Base-by-base conservation (phyloP, 2,888 invertebrate species). In the Orthonevra nobilis region DNA sequence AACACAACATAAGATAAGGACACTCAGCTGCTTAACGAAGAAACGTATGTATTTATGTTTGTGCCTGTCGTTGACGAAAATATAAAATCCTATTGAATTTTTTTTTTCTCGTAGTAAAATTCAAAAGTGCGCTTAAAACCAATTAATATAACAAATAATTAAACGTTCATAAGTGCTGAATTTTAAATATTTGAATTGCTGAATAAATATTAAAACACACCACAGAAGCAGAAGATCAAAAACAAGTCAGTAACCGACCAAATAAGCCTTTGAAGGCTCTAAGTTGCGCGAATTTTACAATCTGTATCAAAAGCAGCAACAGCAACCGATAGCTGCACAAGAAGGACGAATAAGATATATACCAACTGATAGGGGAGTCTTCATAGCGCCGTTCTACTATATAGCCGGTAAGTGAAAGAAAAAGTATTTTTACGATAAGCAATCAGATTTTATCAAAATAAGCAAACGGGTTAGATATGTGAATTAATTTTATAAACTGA, bases 231-330 rank as follows among this genome's bases (percentile, higher is more conserved):
- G n/a, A 48, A 26, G 6, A 46, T 23, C 63, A 7, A 30, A 38
- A 1, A 14, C 15, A 20, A 9, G 34, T 23, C 38, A 48, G 3
- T 12, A 4, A 68, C 30, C 23, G 40, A 15, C 20, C 40, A 19
- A 19, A 19, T 15, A 15, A 40, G 7, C 17, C 60, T 70, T 70
- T 61, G 28, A 40, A 50, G 19, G 20, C 36, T 44, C 1, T 38
- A 66, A 73, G 79, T 66, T 68, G 23, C 17, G 26, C 42, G 44
- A 81, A 74, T 63, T 74, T 20, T 68, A 81, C 81, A 81, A 81
- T 81, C 81, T 81, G 81, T 81, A 81, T 81, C 81, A 74, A 63
- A 74, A 69, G 61, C 66, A 68, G 74, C 81, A 81, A 69, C 74
- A 68, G 28, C 73, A 81, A 58, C 28, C 50, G 23, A 81, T 74